phyloP scores from a whole-genome alignment of 2,888 invertebrate species.

The Coronaproctus castanopsis region DNA sequence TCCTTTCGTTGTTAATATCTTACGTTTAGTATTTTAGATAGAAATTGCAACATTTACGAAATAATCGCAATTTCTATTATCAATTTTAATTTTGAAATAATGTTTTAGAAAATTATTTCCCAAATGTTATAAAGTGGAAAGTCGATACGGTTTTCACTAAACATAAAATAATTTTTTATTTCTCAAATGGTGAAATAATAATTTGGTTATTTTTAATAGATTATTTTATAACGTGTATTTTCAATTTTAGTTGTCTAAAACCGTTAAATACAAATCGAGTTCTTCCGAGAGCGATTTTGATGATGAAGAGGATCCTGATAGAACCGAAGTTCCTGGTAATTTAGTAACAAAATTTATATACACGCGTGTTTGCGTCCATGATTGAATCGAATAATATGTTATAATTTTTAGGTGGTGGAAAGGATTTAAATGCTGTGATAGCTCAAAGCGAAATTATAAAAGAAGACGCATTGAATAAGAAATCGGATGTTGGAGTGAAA shows the following conservation, averaged over 20 bases:
- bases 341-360: neutral
- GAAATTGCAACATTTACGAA: too few species aligned
- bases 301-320: slow-evolving; percentile 58
- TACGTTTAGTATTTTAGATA: too few species aligned
- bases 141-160: slow-evolving; percentile 2
- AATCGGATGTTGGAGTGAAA: slow-evolving; percentile 32
- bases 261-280: slow-evolving; percentile 11
- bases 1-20: too few species aligned
- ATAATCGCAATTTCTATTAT: too few species aligned
- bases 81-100: too few species aligned
- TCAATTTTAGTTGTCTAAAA: slow-evolving; percentile 10
- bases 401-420: slow-evolving; percentile 56
- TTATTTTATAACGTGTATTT: neutral
- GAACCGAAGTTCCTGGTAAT: slow-evolving; percentile 69
- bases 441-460: too few species aligned
- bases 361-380: too few species aligned
- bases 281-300: slow-evolving; percentile 22
- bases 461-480: slow-evolving; percentile 5
- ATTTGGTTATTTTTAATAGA: neutral
- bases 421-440: slow-evolving; percentile 56
- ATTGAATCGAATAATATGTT: too few species aligned
- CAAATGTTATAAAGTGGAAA: too few species aligned
- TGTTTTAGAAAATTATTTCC: too few species aligned
- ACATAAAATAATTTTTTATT: neutral
- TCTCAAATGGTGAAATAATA: neutral